Base-by-base conservation (phyloP, 2,888 invertebrate genomes). In the Celastrina argiolus region DNA sequence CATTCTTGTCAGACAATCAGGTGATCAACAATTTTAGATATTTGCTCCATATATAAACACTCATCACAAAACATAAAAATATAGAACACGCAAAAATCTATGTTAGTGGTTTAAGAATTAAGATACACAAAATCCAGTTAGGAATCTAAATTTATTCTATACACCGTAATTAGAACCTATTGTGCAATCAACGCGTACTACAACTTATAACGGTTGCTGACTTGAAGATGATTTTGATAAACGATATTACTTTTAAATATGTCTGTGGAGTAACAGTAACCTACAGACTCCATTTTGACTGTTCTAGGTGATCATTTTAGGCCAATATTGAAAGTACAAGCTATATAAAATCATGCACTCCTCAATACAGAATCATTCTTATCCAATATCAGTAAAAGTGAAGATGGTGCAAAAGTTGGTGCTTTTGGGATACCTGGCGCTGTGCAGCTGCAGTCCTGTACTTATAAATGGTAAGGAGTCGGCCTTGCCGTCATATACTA, bases 401-500 rank as follows among this genome's bases (percentile, higher is more conserved):
- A 39, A 36, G 12, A 89, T 91, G 90, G 90, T 88, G 69, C 79
- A 82, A 70, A 90, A 81, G 75, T 79, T 90, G 70, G 76, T 88
- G 68, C 79, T 84, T 67, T 75, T 85, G 74, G 83, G 87, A 69
- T 72, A 85, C 69, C 71, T 87, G 70, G 85, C 86, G 72, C 68
- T 84, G 70, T 84, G 87, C 76, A 81, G 81, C 14, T 80, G 85
- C 66, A 84, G 76, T 74, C 90, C 90, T 26, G 76, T 83, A 76
- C 74, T 79, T 70, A 75, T 84, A 79, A 84, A 82, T 77, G 87
- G 90, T 91, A 72, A 85, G n/a, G n/a, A n/a, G n/a, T n/a, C n/a
- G n/a, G n/a, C n/a, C n/a, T n/a, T n/a, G n/a, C n/a, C n/a, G n/a
- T n/a, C n/a, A n/a, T n/a, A n/a, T n/a, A n/a, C n/a, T n/a, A n/a